Conservation (phyloP, 2,113 vertebrate genomes). For the Neoarius graeffei region DNA sequence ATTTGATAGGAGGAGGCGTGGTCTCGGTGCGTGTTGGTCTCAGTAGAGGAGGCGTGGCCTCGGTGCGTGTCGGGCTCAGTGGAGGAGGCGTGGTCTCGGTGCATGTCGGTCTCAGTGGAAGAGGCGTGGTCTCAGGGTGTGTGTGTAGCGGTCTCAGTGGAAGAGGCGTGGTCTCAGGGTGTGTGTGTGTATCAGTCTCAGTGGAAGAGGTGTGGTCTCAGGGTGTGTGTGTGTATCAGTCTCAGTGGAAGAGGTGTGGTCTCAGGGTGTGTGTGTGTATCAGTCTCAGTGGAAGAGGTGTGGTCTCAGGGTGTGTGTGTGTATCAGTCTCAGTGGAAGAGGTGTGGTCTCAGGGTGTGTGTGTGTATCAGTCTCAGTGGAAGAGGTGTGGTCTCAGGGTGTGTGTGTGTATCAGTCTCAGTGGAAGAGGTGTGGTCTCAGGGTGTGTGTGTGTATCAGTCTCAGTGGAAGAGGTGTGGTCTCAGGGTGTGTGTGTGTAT, state of each 20-base stretch:
- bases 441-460: too few species aligned
- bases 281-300: too few species aligned
- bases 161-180: neutral
- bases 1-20: neutral
- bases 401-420: too few species aligned
- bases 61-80: neutral
- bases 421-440: too few species aligned
- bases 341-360: too few species aligned
- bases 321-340: too few species aligned
- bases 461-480: too few species aligned
- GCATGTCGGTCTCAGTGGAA: neutral
- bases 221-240: neutral
- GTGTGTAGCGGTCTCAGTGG: neutral
- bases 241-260: neutral
- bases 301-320: too few species aligned
- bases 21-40: neutral
- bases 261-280: neutral
- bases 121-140: neutral
- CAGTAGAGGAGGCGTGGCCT: neutral
- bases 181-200: neutral
- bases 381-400: too few species aligned
- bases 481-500: fast-evolving
- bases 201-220: neutral
- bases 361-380: too few species aligned
- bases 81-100: neutral